A percentile compares a stretch with the other conserved stretches of the same genome.
These are phyloP conservation scores for Hystrix brachyura DNA, from an alignment of 2,113 vertebrate species.

Conservation along the genomic window DNA sequence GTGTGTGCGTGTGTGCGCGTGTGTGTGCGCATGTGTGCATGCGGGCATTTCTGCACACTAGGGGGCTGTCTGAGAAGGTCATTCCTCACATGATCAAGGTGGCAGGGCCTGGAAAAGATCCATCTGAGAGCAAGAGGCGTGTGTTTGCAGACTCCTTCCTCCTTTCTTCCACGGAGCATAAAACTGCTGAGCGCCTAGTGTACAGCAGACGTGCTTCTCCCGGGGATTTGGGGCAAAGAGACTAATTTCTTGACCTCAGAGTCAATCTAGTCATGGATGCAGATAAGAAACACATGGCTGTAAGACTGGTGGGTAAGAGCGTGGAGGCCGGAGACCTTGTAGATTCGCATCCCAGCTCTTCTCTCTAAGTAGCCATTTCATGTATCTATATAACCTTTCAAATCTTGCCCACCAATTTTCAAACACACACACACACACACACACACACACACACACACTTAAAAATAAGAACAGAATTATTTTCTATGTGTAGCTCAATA, in stretches of 20 bases:
- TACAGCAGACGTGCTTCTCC: not conserved
- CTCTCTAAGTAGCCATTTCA: not conserved
- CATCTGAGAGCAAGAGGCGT: not conserved
- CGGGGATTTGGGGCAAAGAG: not conserved
- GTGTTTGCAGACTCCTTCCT: not conserved
- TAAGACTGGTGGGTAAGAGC: not conserved
- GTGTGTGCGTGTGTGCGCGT: not conserved
- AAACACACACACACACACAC: not conserved
- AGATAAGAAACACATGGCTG: not conserved
- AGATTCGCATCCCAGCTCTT: not conserved
- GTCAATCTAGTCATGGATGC: not conserved
- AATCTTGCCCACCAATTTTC: conserved; percentile 11
- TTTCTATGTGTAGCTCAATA: not conserved
- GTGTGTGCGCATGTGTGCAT: not conserved
- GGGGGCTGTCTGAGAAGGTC: not conserved
- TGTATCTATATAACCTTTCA: conserved; percentile 7
- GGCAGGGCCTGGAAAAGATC: not conserved
- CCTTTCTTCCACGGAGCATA: not conserved
- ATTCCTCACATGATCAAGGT: not conserved
- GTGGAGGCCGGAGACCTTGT: not conserved
- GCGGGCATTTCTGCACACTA: not conserved
- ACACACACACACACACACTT: not conserved
- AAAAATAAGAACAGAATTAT: not conserved
- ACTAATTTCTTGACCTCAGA: not conserved
- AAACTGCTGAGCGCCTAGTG: not conserved